Base-by-base conservation (phyloP, 1,140 invertebrate species). In the Mercenaria mercenaria region DNA sequence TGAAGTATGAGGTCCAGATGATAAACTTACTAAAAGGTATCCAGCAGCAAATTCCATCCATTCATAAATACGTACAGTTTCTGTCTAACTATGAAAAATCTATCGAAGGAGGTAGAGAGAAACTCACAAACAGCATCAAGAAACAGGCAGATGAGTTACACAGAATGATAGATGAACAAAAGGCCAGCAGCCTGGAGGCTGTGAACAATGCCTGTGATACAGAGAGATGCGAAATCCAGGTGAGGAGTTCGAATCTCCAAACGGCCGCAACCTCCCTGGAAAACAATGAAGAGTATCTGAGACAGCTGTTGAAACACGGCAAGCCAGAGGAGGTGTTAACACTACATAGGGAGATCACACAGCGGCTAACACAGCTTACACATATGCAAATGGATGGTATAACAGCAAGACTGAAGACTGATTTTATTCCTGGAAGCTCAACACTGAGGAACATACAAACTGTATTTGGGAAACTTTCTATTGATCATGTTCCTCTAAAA, bases 81-180 rank as follows among this genome's bases (percentile, higher is more conserved):
- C 87, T 95, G 15, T 10, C 90, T 10, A 88, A 91, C 26, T 94
- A 94, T 69, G 72, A 72, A 13, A 41, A 81, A 20, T 82, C 91
- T 37, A 26, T 95, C 52, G 89, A 93, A n/a, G 64, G 90, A 41
- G 91, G 56, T 34, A 79, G 90, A 64, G 80, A 86, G 13, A 85
- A 92, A 47, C 29, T 92, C 3, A 56, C 74, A 18, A 61, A 74
- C 26, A 47, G 85, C 8, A 86, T 94, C 32, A 82, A 93, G 81
- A 77, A 90, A n/a, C 94, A 95, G 67, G 92, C 94, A 2, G 90
- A 94, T 0, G 52, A 50, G 6, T 83, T 95, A 20, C 94, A 95
- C 80, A 89, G 85, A 64, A 79, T 95, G 64, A 92, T 95, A 77
- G 93, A 95, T n/a, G 89, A 92, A 43, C 86, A 93, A 34, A 93